phyloP scores from a whole-genome alignment of 2,113 vertebrate species.

The Ancistrus triradiatus region DNA sequence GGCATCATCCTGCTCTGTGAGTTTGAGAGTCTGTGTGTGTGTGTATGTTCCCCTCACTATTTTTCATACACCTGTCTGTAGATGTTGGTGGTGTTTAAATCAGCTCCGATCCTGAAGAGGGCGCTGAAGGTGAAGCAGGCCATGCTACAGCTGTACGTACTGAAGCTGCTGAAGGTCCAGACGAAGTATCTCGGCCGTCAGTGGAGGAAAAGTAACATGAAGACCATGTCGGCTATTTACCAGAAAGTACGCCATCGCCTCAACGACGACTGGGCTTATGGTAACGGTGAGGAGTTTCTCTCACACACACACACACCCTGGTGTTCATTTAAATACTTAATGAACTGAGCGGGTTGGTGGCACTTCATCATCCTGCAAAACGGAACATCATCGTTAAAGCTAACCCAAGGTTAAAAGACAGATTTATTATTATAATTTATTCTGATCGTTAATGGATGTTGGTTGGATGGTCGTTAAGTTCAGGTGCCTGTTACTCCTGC shows the following conservation, averaged over 20 bases:
- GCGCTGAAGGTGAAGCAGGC: conserved; percentile 97
- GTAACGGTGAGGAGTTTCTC: conserved; percentile 76
- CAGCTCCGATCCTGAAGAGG: conserved; percentile 96
- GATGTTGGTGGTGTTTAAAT: conserved; percentile 99
- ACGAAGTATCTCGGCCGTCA: conserved; percentile 95
- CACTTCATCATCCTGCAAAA: too few species aligned
- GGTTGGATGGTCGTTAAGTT: too few species aligned
- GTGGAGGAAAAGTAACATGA: conserved; percentile 99
- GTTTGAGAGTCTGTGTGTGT: neutral
- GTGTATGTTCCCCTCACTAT: too few species aligned
- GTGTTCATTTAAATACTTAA: neutral
- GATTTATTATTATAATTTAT: neutral
- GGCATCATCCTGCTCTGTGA: too few species aligned
- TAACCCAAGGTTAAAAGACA: too few species aligned
- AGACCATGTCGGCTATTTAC: conserved; percentile 98
- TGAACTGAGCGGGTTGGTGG: too few species aligned
- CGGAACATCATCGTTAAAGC: too few species aligned
- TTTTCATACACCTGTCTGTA: too few species aligned
- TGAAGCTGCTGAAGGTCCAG: conserved; percentile 95
- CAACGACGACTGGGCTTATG: conserved; percentile 96
- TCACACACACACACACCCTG: neutral
- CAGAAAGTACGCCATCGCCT: conserved; percentile 96
- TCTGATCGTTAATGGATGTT: too few species aligned
- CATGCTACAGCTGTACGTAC: conserved; percentile 97
- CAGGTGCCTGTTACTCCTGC: too few species aligned